Percentiles rank a stretch among this genome's conserved stretches.
Evolutionary conservation across 1,140 invertebrate species (phyloP).

Genomic region (Stegodyphus mimosarum): DNA sequence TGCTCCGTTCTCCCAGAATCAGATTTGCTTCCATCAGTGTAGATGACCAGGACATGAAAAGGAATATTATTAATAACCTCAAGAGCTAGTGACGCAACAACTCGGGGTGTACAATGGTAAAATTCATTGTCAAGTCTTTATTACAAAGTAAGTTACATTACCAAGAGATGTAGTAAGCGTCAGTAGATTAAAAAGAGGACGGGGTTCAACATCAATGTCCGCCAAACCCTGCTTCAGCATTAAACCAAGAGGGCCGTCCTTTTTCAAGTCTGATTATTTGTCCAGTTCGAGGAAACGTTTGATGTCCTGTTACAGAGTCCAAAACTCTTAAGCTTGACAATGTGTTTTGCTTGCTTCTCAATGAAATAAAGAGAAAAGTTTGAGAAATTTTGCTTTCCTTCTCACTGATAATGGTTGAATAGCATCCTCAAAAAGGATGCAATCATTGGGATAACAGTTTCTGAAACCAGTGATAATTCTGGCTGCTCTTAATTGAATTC

Average conservation of each 20-base stretch:
- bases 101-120: constrained; percentile 4
- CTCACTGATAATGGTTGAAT: not conserved
- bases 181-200: constrained; percentile 6
- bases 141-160: not conserved
- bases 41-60: not conserved
- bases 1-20: not conserved
- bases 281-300: constrained; percentile 9
- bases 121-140: constrained; percentile 7
- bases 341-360: not conserved
- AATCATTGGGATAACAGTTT: constrained; percentile 11
- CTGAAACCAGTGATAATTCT: constrained; percentile 13
- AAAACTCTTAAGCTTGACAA: constrained; percentile 3
- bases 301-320: not conserved
- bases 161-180: not conserved
- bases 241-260: constrained; percentile 14
- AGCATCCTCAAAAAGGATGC: not conserved
- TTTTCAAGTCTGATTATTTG: constrained; percentile 22
- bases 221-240: not conserved
- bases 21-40: not conserved
- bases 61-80: not conserved
- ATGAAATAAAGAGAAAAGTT: too few species aligned
- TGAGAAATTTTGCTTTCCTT: not conserved
- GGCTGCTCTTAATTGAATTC: constrained; percentile 17
- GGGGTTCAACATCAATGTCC: constrained; percentile 7
- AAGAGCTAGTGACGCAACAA: not conserved